Evolutionary conservation across 2,113 vertebrate genomes (phyloP).

Genomic region (Chascanopsetta lugubris): DNA sequence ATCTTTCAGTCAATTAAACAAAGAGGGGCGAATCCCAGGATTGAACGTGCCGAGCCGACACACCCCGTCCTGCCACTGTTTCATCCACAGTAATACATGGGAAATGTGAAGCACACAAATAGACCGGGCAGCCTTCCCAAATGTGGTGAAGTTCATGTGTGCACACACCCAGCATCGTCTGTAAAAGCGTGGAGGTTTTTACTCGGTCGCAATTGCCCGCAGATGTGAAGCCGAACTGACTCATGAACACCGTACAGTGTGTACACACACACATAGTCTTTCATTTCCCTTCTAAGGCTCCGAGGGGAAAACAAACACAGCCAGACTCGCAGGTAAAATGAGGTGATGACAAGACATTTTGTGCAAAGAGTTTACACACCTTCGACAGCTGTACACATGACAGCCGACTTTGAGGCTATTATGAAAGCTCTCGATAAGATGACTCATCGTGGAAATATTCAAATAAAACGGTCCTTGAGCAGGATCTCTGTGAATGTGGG

Average conservation of each 20-base stretch:
- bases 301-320: slow-evolving; percentile 27
- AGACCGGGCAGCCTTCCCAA: slow-evolving; percentile 69
- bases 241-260: slow-evolving; percentile 28
- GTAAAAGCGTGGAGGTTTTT: slow-evolving; percentile 44
- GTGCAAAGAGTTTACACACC: slow-evolving; percentile 26
- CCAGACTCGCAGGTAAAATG: slow-evolving; percentile 36
- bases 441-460: slow-evolving; percentile 42
- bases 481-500: neutral
- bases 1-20: slow-evolving; percentile 51
- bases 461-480: slow-evolving; percentile 20
- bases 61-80: slow-evolving; percentile 48
- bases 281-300: slow-evolving; percentile 23
- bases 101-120: slow-evolving; percentile 74
- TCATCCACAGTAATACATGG: slow-evolving; percentile 62
- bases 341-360: slow-evolving; percentile 34
- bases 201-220: slow-evolving; percentile 43
- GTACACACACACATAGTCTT: slow-evolving; percentile 7
- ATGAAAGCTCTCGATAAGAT: slow-evolving; percentile 20
- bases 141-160: slow-evolving; percentile 63
- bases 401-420: slow-evolving; percentile 1
- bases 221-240: slow-evolving; percentile 57
- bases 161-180: slow-evolving; percentile 72
- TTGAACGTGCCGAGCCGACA: slow-evolving; percentile 42
- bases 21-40: slow-evolving; percentile 46
- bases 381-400: slow-evolving; percentile 21